A percentile compares a stretch with the other conserved stretches of the same genome.
Conservation (phyloP, 2,888 invertebrate species). For the Argynnis bischoffii region DNA sequence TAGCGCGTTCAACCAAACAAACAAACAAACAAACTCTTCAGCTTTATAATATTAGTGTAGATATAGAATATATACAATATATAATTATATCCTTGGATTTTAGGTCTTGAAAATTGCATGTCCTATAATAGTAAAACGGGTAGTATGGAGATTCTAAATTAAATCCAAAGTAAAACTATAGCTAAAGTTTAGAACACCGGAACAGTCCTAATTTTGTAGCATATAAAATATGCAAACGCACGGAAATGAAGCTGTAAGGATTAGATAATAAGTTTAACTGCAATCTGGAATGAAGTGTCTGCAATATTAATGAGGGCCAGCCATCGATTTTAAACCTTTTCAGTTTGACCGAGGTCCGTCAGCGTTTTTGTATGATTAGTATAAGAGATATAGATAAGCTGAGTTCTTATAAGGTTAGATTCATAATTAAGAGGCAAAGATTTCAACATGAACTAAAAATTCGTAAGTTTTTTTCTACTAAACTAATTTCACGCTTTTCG, state of each 20-base stretch:
- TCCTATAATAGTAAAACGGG: too few species aligned
- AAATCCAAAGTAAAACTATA: too few species aligned
- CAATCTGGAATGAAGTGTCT: slow-evolving; percentile 44
- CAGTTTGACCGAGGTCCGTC: slow-evolving; percentile 14
- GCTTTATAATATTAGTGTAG: too few species aligned
- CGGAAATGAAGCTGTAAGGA: slow-evolving; percentile 45
- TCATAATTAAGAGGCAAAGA: slow-evolving; percentile 13
- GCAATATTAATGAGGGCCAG: slow-evolving; percentile 43
- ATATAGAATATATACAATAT: too few species aligned
- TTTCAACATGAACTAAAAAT: too few species aligned
- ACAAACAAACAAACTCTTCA: too few species aligned
- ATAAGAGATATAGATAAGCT: slow-evolving; percentile 16
- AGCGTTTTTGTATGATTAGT: slow-evolving; percentile 16
- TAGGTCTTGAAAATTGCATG: too few species aligned
- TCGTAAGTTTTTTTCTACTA: too few species aligned
- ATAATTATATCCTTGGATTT: too few species aligned
- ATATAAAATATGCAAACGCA: slow-evolving; percentile 38
- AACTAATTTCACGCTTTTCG: too few species aligned
- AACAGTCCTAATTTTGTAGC: slow-evolving; percentile 15
- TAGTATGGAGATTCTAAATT: too few species aligned
- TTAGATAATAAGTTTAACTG: slow-evolving; percentile 43
- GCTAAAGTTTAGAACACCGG: neutral
- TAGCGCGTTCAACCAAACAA: too few species aligned
- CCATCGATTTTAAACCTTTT: slow-evolving; percentile 25
- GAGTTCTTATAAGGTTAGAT: slow-evolving; percentile 5